These are phyloP conservation scores for Acanthacorydalis orientalis DNA, from an alignment of 2,888 invertebrate genomes.

Conservation along the genomic window DNA sequence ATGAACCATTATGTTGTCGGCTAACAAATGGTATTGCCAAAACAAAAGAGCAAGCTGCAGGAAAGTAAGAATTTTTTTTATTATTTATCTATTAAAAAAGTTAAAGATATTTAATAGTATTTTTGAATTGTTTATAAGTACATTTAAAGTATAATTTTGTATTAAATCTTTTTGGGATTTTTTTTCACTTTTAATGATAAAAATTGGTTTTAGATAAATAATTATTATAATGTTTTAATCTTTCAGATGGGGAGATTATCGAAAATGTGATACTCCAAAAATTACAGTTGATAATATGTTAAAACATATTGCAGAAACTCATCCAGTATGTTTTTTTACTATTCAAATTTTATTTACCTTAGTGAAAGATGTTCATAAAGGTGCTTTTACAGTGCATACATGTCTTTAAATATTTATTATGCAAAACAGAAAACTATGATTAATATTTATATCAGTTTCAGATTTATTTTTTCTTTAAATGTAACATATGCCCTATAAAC, in stretches of 20 bases:
- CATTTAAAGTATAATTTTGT: no score
- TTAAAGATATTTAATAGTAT: not conserved
- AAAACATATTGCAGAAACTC: constrained; percentile 71
- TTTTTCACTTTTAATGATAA: no score
- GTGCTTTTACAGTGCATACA: no score
- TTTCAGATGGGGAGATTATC: constrained; percentile 81
- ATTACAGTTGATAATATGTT: constrained; percentile 86
- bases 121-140: no score
- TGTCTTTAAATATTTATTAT: no score
- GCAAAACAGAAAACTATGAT: no score
- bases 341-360: not conserved
- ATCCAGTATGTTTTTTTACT: constrained; percentile 39
- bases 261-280: constrained; percentile 88
- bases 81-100: not conserved
- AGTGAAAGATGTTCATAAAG: no score
- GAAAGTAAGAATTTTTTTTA: constrained; percentile 26
- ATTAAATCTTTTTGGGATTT: no score
- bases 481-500: no score
- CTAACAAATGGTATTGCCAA: constrained; percentile 62
- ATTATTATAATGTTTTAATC: not conserved
- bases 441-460: no score
- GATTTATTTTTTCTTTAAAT: no score
- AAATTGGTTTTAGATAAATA: not conserved
- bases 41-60: constrained; percentile 66
- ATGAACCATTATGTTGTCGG: constrained; percentile 86